Conservation (phyloP, 1,140 invertebrate species). For the Mactra quadrangularis region DNA sequence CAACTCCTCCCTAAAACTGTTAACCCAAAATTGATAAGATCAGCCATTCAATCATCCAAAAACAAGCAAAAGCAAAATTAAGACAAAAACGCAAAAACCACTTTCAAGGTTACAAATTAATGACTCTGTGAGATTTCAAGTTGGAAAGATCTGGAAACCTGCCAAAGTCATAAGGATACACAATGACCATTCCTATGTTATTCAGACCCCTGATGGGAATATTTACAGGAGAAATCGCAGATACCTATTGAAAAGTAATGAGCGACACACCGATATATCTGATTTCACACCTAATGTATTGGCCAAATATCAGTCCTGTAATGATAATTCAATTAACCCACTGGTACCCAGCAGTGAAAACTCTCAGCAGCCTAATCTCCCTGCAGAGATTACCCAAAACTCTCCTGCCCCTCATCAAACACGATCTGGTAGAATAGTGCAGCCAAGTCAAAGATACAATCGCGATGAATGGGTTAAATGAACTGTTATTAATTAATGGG, state of each 20-base stretch:
- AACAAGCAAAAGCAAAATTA: too few relatives aligned
- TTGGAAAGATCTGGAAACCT: slow-evolving; percentile 7
- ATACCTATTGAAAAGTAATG: background rate
- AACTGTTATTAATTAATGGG: too few relatives aligned
- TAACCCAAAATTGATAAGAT: too few relatives aligned
- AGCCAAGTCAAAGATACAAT: background rate
- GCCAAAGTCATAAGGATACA: slow-evolving; percentile 7
- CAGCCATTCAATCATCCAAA: too few relatives aligned
- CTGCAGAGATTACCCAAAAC: background rate
- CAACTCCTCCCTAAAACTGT: too few relatives aligned
- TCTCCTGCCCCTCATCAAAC: background rate
- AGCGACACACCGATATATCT: slow-evolving; percentile 1
- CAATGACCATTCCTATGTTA: slow-evolving; percentile 12
- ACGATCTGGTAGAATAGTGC: slow-evolving; percentile 28
- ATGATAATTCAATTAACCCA: background rate
- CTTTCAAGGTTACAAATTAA: too few relatives aligned
- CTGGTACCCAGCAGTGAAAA: background rate
- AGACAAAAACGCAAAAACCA: too few relatives aligned
- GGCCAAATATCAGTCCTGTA: background rate
- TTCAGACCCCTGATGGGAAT: background rate
- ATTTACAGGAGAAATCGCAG: slow-evolving; percentile 17
- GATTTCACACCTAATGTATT: background rate
- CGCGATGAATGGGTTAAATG: background rate
- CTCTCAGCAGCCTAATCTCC: background rate
- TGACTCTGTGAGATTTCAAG: slow-evolving; percentile 10